Evolutionary conservation across 2,888 invertebrate genomes (phyloP).

Genomic region (Callyntrura guangdongensis): DNA sequence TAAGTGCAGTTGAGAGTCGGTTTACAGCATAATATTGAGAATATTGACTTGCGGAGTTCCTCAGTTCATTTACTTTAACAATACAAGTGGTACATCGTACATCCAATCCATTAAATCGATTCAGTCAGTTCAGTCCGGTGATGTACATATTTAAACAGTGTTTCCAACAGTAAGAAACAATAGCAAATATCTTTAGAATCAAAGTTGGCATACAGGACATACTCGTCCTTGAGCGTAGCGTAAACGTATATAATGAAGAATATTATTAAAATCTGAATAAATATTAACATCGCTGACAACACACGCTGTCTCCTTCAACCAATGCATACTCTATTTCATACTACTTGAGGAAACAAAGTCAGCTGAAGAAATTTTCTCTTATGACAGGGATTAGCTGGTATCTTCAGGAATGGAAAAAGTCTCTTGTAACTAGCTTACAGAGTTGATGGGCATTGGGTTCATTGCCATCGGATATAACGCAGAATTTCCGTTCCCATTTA

Average conservation of each 20-base stretch:
- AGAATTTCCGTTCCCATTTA: constrained; percentile 80
- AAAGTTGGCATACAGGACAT: constrained; percentile 66
- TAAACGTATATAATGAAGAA: constrained; percentile 56
- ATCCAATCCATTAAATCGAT: constrained; percentile 56
- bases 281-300: constrained; percentile 63
- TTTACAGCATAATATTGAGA: constrained; percentile 31
- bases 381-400: constrained; percentile 60
- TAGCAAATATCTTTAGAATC: constrained; percentile 51
- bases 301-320: background rate
- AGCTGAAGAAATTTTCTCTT: constrained; percentile 27
- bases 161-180: constrained; percentile 65
- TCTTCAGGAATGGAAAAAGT: constrained; percentile 33
- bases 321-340: constrained; percentile 8
- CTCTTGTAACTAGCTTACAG: constrained; percentile 82
- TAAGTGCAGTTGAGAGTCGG: background rate
- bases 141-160: constrained; percentile 75
- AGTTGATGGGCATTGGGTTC: constrained; percentile 83
- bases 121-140: constrained; percentile 77
- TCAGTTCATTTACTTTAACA: constrained; percentile 68
- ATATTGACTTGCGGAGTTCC: constrained; percentile 77
- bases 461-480: constrained; percentile 83
- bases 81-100: constrained; percentile 62
- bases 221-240: constrained; percentile 72
- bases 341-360: constrained; percentile 71
- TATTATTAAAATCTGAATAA: constrained; percentile 71